Evolutionary conservation across 2,113 vertebrate species (phyloP), one percentile per base, ranked within the genome.

Genomic region (Ascaphus truei): DNA sequence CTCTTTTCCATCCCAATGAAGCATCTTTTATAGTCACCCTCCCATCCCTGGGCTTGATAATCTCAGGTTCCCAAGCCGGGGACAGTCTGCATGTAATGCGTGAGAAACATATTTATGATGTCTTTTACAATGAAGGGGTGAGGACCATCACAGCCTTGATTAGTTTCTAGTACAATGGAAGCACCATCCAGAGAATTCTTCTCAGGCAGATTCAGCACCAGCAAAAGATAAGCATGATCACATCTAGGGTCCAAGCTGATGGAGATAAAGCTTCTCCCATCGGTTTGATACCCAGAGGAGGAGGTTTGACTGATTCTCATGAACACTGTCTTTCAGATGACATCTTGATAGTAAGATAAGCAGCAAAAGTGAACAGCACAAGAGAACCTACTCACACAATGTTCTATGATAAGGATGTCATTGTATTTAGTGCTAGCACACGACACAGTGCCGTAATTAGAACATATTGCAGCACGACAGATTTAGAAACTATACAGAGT

Each of bases 1-100:
- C 76, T 79, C 80, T 84, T 85, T 87, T 82, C 85, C 85, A 84
- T 78, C 73, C 65, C 79, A 25, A 16, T 10, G 5, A 5, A 3
- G 25, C 57, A 16, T 30, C 27, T 10, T 6, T 34, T 16, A 30
- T 34, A 30, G 30, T 11, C 23, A 7, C 31, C 13, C 56, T 27
- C 36, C 31, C 41, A 36, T 29, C 43, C 45, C 45, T 27, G 5
- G 26, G 67, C 31, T 22, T 39, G 30, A 65, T 83, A 79, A 81
- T 85, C 77, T 82, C 30, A 29, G 0, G 66, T 62, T 82, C 75
- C 76, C 30, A 27, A 3, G n/a, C 59, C 67, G 30, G 1, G 15
- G 59, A 51, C 59, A 29, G 45, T 74, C 77, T 72, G 16, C 1
- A 64, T 71, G 71, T 72, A 73, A 62, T 76, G 76, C 86, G 86